Evolutionary conservation across 2,797 vertebrate species (phyloP).

Genomic region (Fratercula arctica): DNA sequence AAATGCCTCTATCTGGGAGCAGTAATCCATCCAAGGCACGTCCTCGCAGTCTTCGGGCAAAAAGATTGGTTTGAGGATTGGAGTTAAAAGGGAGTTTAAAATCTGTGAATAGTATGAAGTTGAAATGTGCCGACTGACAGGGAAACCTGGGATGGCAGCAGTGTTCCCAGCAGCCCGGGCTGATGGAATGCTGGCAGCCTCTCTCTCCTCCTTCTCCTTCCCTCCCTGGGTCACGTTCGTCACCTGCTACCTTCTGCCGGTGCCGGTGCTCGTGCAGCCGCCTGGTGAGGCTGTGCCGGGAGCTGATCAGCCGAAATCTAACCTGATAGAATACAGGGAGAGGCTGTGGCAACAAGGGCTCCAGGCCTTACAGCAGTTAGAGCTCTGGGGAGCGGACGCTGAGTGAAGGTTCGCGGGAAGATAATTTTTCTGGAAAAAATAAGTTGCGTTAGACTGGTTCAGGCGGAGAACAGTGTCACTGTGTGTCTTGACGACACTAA

Average conservation of each 20-base stretch:
- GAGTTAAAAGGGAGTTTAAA: background rate
- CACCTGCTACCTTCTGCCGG: background rate
- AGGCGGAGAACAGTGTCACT: background rate
- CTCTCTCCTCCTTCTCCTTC: background rate
- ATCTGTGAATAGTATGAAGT: background rate
- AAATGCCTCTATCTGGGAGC: background rate
- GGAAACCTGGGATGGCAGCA: background rate
- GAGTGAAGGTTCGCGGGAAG: accelerated
- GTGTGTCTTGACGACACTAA: accelerated
- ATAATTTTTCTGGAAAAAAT: background rate
- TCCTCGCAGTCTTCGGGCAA: accelerated
- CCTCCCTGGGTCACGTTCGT: accelerated
- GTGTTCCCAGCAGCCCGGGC: accelerated
- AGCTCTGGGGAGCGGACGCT: background rate
- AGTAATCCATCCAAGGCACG: background rate
- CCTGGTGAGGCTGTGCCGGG: background rate
- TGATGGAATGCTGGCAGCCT: background rate
- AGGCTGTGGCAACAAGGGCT: background rate
- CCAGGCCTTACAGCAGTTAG: accelerated
- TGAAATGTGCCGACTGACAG: background rate
- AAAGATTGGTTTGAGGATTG: background rate
- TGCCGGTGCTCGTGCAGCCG: accelerated
- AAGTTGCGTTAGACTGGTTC: background rate
- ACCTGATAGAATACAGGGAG: accelerated
- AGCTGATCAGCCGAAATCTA: accelerated